Evolutionary conservation across 1,140 invertebrate genomes (phyloP), one percentile per base, ranked within the genome.

Genomic region (Papilio glaucus): DNA sequence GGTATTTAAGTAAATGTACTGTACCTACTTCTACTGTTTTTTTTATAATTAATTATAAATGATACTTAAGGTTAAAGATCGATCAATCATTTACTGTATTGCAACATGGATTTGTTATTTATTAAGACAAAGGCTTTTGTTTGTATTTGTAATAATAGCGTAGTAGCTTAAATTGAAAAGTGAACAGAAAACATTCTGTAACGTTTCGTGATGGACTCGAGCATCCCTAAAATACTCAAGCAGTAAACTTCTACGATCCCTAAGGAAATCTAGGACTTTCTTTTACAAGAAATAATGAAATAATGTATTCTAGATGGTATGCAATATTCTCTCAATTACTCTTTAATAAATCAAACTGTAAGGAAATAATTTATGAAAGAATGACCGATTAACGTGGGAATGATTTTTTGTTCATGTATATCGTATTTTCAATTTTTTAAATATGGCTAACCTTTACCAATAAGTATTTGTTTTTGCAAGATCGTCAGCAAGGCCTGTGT

Each of bases 191-290:
- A 15, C 29, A 29, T 60, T 26, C 12, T 29, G 57, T 49, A 49
- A 57, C 21, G 12, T 57, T 57, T 57, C 18, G 49, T 57, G 49
- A 57, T 57, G 49, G 49, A 57, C 49, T 57, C 49, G 49, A 57
- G 49, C 49, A 61, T 61, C 60, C 26, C 12, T 61, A 61, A 65
- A 65, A 65, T 39, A 37, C 33, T 65, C 33, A 38, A 39, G 33
- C 37, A 39, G 39, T 65, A 65, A 61, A 65, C 62, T 65, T 65
- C n/a, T 65, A 0, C 37, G 15, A 1, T 65, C 62, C 62, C 62
- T 5, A 39, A 65, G 62, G 62, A 65, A 65, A 65, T 65, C 62
- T 65, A 65, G 37, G 37, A 65, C 62, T 65, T 65, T 65, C 62
- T 65, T 65, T 61, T 33, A 41, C 29, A 65, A 39, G 37, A 39